phyloP scores from a whole-genome alignment of 1,140 invertebrate species.

The Mycetomoellerius zeteki region DNA sequence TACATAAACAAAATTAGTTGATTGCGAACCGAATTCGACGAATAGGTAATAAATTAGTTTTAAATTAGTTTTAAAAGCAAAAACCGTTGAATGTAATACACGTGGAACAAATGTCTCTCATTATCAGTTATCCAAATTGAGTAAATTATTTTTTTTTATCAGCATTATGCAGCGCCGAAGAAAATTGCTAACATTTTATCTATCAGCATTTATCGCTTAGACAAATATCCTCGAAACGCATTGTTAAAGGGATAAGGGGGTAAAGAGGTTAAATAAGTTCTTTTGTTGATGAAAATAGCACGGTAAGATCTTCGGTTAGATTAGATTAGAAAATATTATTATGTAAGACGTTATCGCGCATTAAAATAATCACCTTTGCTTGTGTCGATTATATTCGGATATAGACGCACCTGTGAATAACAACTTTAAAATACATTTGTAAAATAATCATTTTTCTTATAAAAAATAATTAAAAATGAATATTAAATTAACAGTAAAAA shows the following conservation, averaged over 20 bases:
- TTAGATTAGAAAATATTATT: conserved; percentile 24
- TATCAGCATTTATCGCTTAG: conserved; percentile 11
- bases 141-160: conserved; percentile 53
- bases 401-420: neutral
- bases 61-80: conserved; percentile 4
- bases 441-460: neutral
- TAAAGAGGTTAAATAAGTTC: conserved; percentile 2
- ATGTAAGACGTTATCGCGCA: conserved; percentile 25
- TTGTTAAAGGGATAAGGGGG: neutral
- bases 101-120: neutral
- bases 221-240: neutral
- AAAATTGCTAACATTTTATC: conserved; percentile 43
- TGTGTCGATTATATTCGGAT: neutral
- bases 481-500: neutral
- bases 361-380: conserved; percentile 21
- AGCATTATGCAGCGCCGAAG: conserved; percentile 15
- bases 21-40: neutral
- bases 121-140: conserved; percentile 35
- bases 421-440: neutral
- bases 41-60: conserved; percentile 23
- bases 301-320: conserved; percentile 7
- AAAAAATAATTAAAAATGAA: neutral
- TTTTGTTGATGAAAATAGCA: conserved; percentile 19
- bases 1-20: neutral
- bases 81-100: neutral